Evolutionary conservation across 2,888 invertebrate species (phyloP).

Genomic region (Sinelater perroti): DNA sequence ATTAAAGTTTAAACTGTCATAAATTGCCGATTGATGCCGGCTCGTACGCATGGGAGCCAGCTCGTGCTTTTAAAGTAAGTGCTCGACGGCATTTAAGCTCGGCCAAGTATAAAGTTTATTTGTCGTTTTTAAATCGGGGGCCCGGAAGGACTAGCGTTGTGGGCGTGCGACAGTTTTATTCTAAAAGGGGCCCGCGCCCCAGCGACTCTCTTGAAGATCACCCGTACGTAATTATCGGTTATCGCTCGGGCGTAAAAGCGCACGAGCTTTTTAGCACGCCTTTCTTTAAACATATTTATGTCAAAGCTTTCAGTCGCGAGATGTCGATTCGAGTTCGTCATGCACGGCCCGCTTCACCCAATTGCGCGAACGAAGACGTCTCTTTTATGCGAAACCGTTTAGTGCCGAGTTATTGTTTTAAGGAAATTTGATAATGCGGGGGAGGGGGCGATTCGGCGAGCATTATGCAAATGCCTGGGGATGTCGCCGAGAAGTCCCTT

Average conservation of each 20-base stretch:
- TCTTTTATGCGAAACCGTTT: constrained; percentile 31
- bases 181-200: constrained; percentile 48
- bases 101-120: constrained; percentile 60
- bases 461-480: constrained; percentile 56
- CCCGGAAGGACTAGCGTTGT: constrained; percentile 53
- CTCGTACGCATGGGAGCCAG: constrained; percentile 53
- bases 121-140: constrained; percentile 53
- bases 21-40: constrained; percentile 59
- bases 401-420: constrained; percentile 36
- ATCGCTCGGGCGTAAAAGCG: constrained; percentile 58
- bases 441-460: constrained; percentile 40
- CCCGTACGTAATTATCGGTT: constrained; percentile 63
- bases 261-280: constrained; percentile 59
- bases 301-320: constrained; percentile 58
- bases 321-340: constrained; percentile 57
- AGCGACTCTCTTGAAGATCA: constrained; percentile 59
- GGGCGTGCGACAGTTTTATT: constrained; percentile 60
- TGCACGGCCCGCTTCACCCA: constrained; percentile 47
- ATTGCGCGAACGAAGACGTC: constrained; percentile 42
- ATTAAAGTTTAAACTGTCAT: constrained; percentile 56
- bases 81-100: constrained; percentile 56
- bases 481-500: constrained; percentile 56
- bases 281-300: constrained; percentile 61
- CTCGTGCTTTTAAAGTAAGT: constrained; percentile 56
- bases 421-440: constrained; percentile 34